Evolutionary conservation across 2,797 vertebrate species (phyloP).

Genomic region (Siniperca obscura): DNA sequence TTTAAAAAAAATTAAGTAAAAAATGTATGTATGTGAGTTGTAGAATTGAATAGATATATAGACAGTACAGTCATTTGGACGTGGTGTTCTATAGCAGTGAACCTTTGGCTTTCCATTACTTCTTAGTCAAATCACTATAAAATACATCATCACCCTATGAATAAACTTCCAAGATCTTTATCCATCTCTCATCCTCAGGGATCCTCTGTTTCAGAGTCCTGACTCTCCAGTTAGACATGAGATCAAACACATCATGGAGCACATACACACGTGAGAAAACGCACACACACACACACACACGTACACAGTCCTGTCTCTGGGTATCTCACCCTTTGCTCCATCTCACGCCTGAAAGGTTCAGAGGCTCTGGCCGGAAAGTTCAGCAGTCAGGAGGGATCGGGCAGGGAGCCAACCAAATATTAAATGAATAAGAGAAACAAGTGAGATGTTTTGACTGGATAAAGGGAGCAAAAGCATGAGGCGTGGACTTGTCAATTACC

Average conservation of each 20-base stretch:
- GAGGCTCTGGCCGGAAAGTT: conserved; percentile 64
- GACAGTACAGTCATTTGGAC: neutral
- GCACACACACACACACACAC: conserved; percentile 33
- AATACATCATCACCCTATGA: neutral
- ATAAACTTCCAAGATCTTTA: conserved; percentile 20
- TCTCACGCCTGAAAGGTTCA: conserved; percentile 64
- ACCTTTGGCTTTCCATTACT: neutral
- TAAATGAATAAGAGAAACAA: conserved; percentile 64
- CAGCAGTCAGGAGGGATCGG: conserved; percentile 56
- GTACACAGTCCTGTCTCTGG: conserved; percentile 31
- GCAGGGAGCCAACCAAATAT: conserved; percentile 55
- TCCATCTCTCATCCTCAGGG: conserved; percentile 15
- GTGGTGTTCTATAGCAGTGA: neutral
- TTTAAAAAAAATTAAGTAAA: neutral
- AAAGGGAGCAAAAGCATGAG: conserved; percentile 51
- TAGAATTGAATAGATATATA: neutral
- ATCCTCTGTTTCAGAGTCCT: conserved; percentile 12
- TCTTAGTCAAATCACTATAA: conserved; percentile 15
- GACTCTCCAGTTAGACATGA: conserved; percentile 32
- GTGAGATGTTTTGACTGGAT: conserved; percentile 56
- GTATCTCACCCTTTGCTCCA: conserved; percentile 50
- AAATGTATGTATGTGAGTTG: neutral
- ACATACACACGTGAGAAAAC: neutral
- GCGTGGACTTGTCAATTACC: conserved; percentile 57
- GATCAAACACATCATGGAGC: conserved; percentile 40